Conservation (phyloP, 2,888 invertebrate genomes). For the Asteroscopus sphinx region DNA sequence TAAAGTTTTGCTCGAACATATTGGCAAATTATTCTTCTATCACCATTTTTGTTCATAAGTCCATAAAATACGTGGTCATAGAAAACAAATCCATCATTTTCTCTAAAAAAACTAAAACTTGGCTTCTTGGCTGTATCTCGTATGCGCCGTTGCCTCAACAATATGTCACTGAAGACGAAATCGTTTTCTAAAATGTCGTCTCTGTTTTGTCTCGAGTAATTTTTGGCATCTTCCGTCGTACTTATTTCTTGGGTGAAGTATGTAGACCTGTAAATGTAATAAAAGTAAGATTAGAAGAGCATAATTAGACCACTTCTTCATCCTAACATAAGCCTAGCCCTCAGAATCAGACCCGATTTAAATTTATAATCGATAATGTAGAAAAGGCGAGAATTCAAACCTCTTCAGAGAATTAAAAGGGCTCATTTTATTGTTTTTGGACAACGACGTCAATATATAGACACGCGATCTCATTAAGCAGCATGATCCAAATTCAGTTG, state of each 20-base stretch:
- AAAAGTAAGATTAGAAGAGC: neutral
- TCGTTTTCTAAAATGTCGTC: conserved; percentile 35
- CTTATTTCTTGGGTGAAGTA: conserved; percentile 35
- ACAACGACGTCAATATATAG: too few species aligned
- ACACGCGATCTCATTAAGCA: too few species aligned
- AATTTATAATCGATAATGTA: too few species aligned
- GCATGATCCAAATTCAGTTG: too few species aligned
- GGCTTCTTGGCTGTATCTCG: conserved; percentile 12
- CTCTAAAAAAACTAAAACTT: conserved; percentile 28
- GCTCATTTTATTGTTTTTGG: too few species aligned
- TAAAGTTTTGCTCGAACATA: conserved; percentile 46
- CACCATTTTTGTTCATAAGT: conserved; percentile 46
- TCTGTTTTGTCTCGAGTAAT: neutral
- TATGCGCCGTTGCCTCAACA: conserved; percentile 33
- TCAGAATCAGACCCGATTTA: too few species aligned
- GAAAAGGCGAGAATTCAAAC: too few species aligned
- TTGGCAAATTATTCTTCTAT: conserved; percentile 30
- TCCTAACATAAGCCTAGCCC: neutral
- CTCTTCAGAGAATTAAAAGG: too few species aligned
- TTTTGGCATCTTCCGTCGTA: conserved; percentile 5
- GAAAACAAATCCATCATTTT: conserved; percentile 45
- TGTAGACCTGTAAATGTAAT: conserved; percentile 24
- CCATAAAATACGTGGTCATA: conserved; percentile 53
- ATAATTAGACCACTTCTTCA: neutral
- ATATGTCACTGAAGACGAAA: conserved; percentile 26